phyloP scores from a whole-genome alignment of 23 tunicate species.

The Ascidia mentula region DNA sequence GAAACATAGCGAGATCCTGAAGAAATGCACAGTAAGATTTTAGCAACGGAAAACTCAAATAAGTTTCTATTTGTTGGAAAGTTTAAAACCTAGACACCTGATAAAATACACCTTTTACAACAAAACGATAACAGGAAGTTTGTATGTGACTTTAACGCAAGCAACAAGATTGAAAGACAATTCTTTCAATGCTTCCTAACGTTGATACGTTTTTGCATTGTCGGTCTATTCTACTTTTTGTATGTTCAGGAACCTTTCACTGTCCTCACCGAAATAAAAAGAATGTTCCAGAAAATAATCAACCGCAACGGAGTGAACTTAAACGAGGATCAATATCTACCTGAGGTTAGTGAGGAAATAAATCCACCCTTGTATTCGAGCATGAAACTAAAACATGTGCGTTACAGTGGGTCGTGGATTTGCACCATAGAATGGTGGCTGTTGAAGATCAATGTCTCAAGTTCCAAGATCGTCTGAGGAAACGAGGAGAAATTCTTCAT shows the following conservation, averaged over 20 bases:
- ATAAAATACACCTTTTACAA: no score
- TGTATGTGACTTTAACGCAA: no score
- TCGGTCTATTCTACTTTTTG: no score
- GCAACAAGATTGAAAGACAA: no score
- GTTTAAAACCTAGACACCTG: no score
- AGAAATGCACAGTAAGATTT: slow-evolving; percentile 25
- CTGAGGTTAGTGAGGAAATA: not conserved
- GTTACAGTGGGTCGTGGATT: slow-evolving; percentile 42
- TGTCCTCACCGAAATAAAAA: slow-evolving; percentile 11
- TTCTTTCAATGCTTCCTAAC: no score
- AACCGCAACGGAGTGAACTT: not conserved
- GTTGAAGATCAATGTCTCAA: slow-evolving; percentile 24
- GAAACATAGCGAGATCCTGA: slow-evolving; percentile 10
- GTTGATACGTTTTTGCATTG: no score
- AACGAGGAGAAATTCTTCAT: slow-evolving; percentile 38
- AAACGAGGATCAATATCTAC: not conserved
- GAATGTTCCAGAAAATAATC: slow-evolving; percentile 15
- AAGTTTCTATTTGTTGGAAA: no score
- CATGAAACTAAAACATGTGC: no score
- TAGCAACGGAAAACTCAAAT: no score
- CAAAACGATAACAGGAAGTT: no score
- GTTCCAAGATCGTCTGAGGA: slow-evolving; percentile 28
- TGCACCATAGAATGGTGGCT: slow-evolving; percentile 9
- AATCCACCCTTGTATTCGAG: no score
- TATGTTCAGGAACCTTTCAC: slow-evolving; percentile 36